Base-by-base conservation (phyloP, 2,888 invertebrate genomes). In the Sylvicola cinctus region DNA sequence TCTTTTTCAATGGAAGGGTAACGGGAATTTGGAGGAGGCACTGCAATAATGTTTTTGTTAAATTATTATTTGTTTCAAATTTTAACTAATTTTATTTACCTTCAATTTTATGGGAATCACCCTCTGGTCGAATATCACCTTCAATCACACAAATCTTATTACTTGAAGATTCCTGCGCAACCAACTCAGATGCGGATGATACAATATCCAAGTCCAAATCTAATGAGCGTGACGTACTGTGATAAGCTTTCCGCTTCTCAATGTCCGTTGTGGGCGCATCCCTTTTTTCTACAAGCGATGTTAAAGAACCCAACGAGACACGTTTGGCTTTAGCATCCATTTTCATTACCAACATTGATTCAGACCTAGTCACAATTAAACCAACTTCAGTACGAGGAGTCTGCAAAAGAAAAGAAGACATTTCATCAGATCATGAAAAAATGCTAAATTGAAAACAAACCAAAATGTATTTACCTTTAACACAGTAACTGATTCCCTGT, bases 401-500 rank as follows among this genome's bases (percentile, higher is more conserved):
- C 79, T 79, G 51, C 2, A 46, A 40, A 38, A 35, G 36, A 29
- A 7, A 36, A 12, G 10, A 30, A 16, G 4, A 36, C n/a, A n/a
- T n/a, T n/a, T 28, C 31, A 31, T 29, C 35, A 29, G 31, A 32
- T 32, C 23, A 27, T 34, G 27, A 12, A 29, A 11, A 23, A 31
- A 37, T 49, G 26, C 11, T 26, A 23, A 32, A 33, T 14, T 1
- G 7, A 14, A 30, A 29, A 7, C 14, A 23, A 28, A 16, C 11
- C 6, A 20, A 20, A 20, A 20, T 20, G n/a, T 12, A 38, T 38
- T 45, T 58, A 81, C 83, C 70, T 90, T 90, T 31, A 91, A 67
- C 45, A 87, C 74, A 44, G 78, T 70, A 44, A 87, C 71, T 44
- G 90, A 87, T 54, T 88, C 80, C 28, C 76, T 69, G 54, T 91